Evolutionary conservation across 2,113 vertebrate species (phyloP), one percentile per base, ranked within the genome.

Genomic region (Antigone vipio): DNA sequence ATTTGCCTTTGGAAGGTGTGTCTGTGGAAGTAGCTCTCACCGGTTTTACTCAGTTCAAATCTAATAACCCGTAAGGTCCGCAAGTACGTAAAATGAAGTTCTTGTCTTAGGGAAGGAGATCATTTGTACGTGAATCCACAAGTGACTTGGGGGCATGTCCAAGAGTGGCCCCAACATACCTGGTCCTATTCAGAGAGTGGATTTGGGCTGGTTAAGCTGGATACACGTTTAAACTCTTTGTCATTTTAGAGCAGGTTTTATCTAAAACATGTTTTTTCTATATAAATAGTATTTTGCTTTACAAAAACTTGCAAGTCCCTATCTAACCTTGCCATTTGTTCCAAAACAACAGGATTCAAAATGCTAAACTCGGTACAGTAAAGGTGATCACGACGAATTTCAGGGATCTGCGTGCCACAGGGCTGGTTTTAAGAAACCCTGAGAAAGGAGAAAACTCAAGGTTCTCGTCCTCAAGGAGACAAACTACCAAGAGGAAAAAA

Each of bases 111-210:
- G 17, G 60, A 78, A 78, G 72, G 29, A 71, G 30, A 83, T 27
- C 5, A 58, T 60, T 18, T 35, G 34, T 27, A n/a, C 0, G 0
- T 21, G 22, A 73, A 44, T 29, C 62, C 23, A 56, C 35, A 56
- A 89, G 2, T 3, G 12, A 49, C 20, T 0, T 30, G 53, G 40
- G 23, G 35, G 11, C 60, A n/a, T 0, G 1, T 47, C 29, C 47
- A 50, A 42, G 20, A 26, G 26, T 8, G 34, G 42, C 32, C 56
- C 15, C 56, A 45, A 59, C 24, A 60, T 2, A 16, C 5, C 3
- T 38, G 23, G 27, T 50, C 45, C 45, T 32, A 29, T 2, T 14
- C 42, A 73, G 42, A 59, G 14, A 20, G n/a, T 52, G 20, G 19
- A 67, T 42, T 6, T 55, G 23, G 44, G n/a, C 30, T 34, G n/a